phyloP scores from a whole-genome alignment of 2,888 invertebrate species.

The Fragum fragum region DNA sequence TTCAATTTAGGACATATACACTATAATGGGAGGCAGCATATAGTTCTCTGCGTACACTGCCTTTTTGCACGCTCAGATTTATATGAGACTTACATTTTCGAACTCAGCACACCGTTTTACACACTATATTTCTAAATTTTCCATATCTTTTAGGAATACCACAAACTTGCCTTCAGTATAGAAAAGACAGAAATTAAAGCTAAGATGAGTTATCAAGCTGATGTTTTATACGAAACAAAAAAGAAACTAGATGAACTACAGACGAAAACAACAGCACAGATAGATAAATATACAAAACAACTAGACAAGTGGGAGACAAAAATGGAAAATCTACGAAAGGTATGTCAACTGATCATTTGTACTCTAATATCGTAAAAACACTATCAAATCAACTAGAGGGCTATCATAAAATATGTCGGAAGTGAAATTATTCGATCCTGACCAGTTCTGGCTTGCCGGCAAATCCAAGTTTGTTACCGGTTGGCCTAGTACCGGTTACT shows the following conservation, averaged over 20 bases:
- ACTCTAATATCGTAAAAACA: no score
- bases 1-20: no score
- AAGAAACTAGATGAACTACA: conserved; percentile 9
- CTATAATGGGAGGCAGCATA: no score
- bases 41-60: no score
- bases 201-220: not conserved
- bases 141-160: not conserved
- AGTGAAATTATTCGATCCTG: no score
- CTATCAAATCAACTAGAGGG: no score
- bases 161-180: conserved; percentile 1
- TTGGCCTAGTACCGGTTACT: no score
- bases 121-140: not conserved
- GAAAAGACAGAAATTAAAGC: conserved; percentile 19
- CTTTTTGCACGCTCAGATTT: not conserved
- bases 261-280: not conserved
- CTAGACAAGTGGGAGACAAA: conserved; percentile 13
- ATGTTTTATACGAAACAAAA: conserved; percentile 1
- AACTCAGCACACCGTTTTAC: not conserved
- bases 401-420: no score
- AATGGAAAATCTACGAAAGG: not conserved
- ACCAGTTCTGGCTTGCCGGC: no score
- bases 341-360: no score
- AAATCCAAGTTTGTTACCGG: no score
- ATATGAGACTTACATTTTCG: not conserved
- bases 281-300: conserved; percentile 9